These are phyloP conservation scores for Ametastegia equiseti DNA, from an alignment of 2,888 invertebrate genomes.

Conservation along the genomic window DNA sequence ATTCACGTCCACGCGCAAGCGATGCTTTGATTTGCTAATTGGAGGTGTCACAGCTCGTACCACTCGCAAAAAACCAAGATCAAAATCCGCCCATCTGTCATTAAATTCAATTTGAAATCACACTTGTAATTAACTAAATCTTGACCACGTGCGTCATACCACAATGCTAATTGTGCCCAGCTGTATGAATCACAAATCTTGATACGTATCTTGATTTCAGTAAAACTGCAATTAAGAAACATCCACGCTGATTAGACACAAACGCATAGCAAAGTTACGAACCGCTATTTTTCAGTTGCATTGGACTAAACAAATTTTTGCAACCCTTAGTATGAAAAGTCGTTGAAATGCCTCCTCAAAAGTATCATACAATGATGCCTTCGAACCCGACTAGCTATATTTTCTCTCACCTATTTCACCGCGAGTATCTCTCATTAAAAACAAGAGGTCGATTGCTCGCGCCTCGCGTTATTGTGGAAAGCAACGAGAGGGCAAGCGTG, in stretches of 20 bases:
- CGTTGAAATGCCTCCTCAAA: not conserved
- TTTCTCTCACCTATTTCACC: slow-evolving; percentile 43
- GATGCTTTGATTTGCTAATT: slow-evolving; percentile 47
- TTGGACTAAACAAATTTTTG: not conserved
- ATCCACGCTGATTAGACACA: no score
- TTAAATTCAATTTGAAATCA: slow-evolving; percentile 16
- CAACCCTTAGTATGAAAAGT: not conserved
- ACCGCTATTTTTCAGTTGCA: no score
- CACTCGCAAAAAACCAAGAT: slow-evolving; percentile 16
- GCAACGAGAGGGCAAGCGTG: slow-evolving; percentile 30
- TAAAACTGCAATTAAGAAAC: not conserved
- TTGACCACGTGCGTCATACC: not conserved
- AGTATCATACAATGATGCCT: slow-evolving; percentile 23
- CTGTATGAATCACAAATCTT: not conserved
- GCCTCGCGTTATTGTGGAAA: slow-evolving; percentile 69
- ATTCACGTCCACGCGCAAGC: slow-evolving; percentile 15
- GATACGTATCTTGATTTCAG: not conserved
- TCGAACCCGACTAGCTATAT: slow-evolving; percentile 38
- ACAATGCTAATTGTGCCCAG: slow-evolving; percentile 7
- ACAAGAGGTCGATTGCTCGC: slow-evolving; percentile 73
- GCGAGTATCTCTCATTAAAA: slow-evolving; percentile 73
- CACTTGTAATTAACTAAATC: not conserved
- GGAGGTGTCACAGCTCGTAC: slow-evolving; percentile 35
- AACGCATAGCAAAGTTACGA: no score
- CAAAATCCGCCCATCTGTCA: slow-evolving; percentile 30